A percentile compares a stretch with the other conserved stretches of the same genome.
Evolutionary conservation across 2,888 invertebrate species (phyloP).

Genomic region (Agrypnus murinus): DNA sequence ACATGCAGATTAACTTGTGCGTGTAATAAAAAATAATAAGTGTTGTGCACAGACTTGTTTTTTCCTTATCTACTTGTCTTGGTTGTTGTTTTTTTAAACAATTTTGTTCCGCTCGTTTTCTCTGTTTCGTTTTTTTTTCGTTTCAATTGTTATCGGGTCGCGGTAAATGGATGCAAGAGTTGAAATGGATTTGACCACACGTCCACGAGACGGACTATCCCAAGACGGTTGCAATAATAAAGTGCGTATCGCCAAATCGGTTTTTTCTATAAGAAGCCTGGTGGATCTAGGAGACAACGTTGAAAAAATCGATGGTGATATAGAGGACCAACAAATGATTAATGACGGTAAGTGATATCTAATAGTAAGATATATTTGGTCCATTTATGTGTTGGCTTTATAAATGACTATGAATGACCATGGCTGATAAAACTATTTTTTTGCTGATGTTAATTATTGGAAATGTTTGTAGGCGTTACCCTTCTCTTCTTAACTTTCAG

Average conservation of each 20-base stretch:
- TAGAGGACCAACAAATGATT: constrained; percentile 50
- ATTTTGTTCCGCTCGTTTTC: no score
- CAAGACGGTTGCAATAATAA: constrained; percentile 70
- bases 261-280: constrained; percentile 76
- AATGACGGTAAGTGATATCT: constrained; percentile 56
- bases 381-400: no score
- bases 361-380: no score
- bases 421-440: no score
- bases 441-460: no score
- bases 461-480: no score
- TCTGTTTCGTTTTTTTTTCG: not conserved
- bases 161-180: constrained; percentile 45
- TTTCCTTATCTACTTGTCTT: not conserved
- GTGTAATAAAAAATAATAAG: no score
- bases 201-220: constrained; percentile 66
- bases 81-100: no score
- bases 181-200: constrained; percentile 74
- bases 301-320: constrained; percentile 58
- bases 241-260: constrained; percentile 75
- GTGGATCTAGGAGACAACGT: constrained; percentile 73
- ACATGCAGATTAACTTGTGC: not conserved
- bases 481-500: no score
- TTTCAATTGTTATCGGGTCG: no score
- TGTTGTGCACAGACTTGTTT: constrained; percentile 6
- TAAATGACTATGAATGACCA: no score